Conservation (phyloP, 2,113 vertebrate species). For the Strix aluco region DNA sequence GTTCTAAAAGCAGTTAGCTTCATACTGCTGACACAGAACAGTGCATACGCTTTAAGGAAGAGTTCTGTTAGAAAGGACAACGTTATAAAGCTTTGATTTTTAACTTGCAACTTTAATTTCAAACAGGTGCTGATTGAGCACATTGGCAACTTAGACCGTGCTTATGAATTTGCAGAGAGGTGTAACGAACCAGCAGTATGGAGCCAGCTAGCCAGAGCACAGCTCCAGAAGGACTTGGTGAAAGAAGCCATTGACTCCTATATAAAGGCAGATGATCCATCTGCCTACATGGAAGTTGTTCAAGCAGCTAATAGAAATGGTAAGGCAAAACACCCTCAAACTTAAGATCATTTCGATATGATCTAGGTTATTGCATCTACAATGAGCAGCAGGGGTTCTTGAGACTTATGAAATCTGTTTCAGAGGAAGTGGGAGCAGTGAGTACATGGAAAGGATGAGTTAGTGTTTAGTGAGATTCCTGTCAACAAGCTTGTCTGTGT, state of each 20-base stretch:
- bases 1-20: not conserved
- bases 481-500: not conserved
- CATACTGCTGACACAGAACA: not conserved
- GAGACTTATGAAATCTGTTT: not conserved
- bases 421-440: not conserved
- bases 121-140: conserved; percentile 90
- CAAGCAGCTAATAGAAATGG: conserved; percentile 87
- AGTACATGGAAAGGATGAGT: not conserved
- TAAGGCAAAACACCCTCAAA: conserved; percentile 56
- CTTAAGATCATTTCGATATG: not conserved
- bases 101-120: conserved; percentile 15
- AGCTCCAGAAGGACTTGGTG: conserved; percentile 88
- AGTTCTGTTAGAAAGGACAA: not conserved
- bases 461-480: not conserved
- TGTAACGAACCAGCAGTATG: conserved; percentile 89
- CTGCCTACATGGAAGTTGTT: conserved; percentile 89
- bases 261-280: conserved; percentile 88
- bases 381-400: not conserved
- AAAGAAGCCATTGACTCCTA: conserved; percentile 92
- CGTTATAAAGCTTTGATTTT: not conserved
- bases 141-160: conserved; percentile 88
- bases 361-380: not conserved
- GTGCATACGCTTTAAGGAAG: not conserved
- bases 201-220: conserved; percentile 88
- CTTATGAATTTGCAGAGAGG: conserved; percentile 89